A percentile compares a stretch with the other conserved stretches of the same genome.
These are phyloP conservation scores for Patella caerulea DNA, from an alignment of 2,888 invertebrate genomes.

Conservation along the genomic window DNA sequence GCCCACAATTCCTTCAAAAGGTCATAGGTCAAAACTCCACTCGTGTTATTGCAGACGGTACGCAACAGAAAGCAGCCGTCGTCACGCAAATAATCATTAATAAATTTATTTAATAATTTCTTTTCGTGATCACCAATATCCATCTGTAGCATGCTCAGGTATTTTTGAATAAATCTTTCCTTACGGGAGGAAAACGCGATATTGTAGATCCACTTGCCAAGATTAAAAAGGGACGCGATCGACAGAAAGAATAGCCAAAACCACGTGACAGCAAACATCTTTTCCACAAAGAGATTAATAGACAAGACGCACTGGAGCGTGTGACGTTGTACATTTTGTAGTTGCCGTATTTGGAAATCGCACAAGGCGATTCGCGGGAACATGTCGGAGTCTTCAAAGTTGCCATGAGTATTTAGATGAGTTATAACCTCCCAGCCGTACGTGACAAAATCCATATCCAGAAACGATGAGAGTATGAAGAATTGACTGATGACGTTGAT, in stretches of 20 bases:
- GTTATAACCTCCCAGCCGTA: slow-evolving; percentile 59
- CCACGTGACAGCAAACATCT: slow-evolving; percentile 64
- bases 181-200: slow-evolving; percentile 41
- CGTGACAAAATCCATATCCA: slow-evolving; percentile 57
- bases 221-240: slow-evolving; percentile 36
- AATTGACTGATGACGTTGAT: slow-evolving; percentile 67
- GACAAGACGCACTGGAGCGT: slow-evolving; percentile 63
- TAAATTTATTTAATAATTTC: slow-evolving; percentile 56
- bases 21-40: slow-evolving; percentile 59
- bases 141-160: slow-evolving; percentile 47
- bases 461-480: slow-evolving; percentile 60
- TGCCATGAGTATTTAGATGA: slow-evolving; percentile 26
- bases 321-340: slow-evolving; percentile 59
- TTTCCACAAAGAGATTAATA: slow-evolving; percentile 65
- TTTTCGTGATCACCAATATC: slow-evolving; percentile 52
- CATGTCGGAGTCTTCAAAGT: slow-evolving; percentile 36
- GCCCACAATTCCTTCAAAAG: slow-evolving; percentile 58
- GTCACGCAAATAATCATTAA: slow-evolving; percentile 57
- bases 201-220: slow-evolving; percentile 34
- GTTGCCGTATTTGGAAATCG: slow-evolving; percentile 62
- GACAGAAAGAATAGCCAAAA: slow-evolving; percentile 61
- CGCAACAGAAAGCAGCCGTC: slow-evolving; percentile 62
- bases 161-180: slow-evolving; percentile 55
- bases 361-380: slow-evolving; percentile 59
- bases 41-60: slow-evolving; percentile 60